These are phyloP conservation scores for Drosophila nr. perissopoda DNA, from an alignment of 2,888 invertebrate species.

Conservation along the genomic window DNA sequence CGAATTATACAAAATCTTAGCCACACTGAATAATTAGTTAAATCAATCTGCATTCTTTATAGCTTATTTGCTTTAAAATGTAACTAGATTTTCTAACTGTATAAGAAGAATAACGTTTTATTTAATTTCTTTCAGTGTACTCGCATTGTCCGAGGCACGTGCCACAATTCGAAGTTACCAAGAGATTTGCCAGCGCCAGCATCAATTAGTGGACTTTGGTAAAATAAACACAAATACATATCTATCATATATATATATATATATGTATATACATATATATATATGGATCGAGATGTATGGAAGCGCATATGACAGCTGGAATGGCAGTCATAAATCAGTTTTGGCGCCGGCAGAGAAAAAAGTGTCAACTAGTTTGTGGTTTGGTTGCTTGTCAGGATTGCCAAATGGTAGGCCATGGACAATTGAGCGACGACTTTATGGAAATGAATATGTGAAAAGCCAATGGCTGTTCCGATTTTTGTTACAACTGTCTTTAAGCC, in stretches of 20 bases:
- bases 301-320: constrained; percentile 50
- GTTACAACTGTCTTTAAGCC: constrained; percentile 33
- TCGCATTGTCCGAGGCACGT: constrained; percentile 30
- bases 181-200: constrained; percentile 27
- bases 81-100: neutral
- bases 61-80: neutral
- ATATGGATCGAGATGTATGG: constrained; percentile 39
- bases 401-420: constrained; percentile 39
- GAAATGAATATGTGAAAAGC: constrained; percentile 53
- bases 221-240: constrained; percentile 28
- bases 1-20: neutral
- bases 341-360: constrained; percentile 33
- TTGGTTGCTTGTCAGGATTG: constrained; percentile 39
- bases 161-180: constrained; percentile 20
- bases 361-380: constrained; percentile 52
- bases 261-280: neutral
- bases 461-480: constrained; percentile 57
- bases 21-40: neutral
- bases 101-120: too few species aligned
- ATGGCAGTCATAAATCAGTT: constrained; percentile 67
- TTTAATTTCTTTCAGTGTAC: constrained; percentile 29
- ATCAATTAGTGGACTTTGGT: constrained; percentile 42
- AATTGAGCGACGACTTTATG: constrained; percentile 48
- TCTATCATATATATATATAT: constrained; percentile 6
- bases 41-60: neutral